These are phyloP conservation scores for Strigamia maritima DNA, from an alignment of 2,888 invertebrate genomes.

Conservation along the genomic window DNA sequence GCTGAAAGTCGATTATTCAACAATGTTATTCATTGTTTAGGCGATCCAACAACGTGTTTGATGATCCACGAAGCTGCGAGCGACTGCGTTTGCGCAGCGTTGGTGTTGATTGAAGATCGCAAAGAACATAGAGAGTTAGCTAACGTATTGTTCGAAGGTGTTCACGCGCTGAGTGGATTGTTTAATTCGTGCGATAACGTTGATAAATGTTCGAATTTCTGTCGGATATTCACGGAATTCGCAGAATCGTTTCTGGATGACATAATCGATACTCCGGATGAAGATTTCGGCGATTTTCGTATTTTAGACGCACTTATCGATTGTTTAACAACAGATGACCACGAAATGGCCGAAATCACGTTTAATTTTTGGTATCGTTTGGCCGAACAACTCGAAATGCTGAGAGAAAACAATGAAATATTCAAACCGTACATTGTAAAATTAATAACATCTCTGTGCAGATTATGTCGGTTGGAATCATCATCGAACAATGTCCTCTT, in stretches of 20 bases:
- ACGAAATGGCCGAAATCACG: slow-evolving; percentile 87
- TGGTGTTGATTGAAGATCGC: slow-evolving; percentile 69
- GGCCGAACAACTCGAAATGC: slow-evolving; percentile 90
- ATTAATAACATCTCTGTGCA: slow-evolving; percentile 80
- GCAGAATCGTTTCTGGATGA: slow-evolving; percentile 87
- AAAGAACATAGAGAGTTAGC: too few species aligned
- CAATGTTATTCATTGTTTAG: slow-evolving; percentile 61
- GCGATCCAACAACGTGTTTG: slow-evolving; percentile 50
- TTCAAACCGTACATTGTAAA: slow-evolving; percentile 90
- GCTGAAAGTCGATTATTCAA: slow-evolving; percentile 69
- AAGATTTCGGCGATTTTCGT: slow-evolving; percentile 60
- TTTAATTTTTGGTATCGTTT: slow-evolving; percentile 96
- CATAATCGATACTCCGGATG: slow-evolving; percentile 59
- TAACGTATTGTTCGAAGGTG: slow-evolving; percentile 79
- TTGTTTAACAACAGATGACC: slow-evolving; percentile 95
- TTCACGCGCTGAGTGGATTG: slow-evolving; percentile 73
- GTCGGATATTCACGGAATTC: slow-evolving; percentile 89
- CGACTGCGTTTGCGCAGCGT: slow-evolving; percentile 81
- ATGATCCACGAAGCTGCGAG: slow-evolving; percentile 81
- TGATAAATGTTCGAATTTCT: slow-evolving; percentile 81
- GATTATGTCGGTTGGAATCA: slow-evolving; percentile 95
- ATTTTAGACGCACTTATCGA: slow-evolving; percentile 83
- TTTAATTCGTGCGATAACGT: slow-evolving; percentile 88
- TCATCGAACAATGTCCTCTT: slow-evolving; percentile 74
- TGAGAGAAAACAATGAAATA: slow-evolving; percentile 71